Evolutionary conservation across 1,140 invertebrate genomes (phyloP).

Genomic region (Drosophila melanica): DNA sequence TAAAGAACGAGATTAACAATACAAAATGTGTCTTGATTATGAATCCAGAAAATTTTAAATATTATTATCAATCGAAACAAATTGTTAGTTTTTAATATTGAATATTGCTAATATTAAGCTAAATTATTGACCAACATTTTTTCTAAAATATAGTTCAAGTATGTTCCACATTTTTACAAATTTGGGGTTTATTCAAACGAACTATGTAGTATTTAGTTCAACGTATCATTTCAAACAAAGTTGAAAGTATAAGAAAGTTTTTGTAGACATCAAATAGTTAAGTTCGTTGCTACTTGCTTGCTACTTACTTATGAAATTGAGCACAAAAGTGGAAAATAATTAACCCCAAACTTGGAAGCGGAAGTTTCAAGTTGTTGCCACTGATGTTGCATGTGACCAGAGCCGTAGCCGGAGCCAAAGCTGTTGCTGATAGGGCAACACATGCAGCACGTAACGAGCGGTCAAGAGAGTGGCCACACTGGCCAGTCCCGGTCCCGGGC

Average conservation of each 20-base stretch:
- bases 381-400: slow-evolving; percentile 37
- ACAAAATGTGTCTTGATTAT: no score
- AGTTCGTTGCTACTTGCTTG: slow-evolving; percentile 26
- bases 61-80: no score
- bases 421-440: slow-evolving; percentile 48
- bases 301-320: slow-evolving; percentile 49
- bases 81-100: no score
- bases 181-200: no score
- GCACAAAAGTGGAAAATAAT: slow-evolving; percentile 80
- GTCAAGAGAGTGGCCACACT: slow-evolving; percentile 52
- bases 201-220: background rate
- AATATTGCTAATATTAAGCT: no score
- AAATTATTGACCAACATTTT: no score
- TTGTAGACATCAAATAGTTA: slow-evolving; percentile 10
- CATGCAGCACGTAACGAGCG: slow-evolving; percentile 78
- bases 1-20: no score
- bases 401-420: background rate
- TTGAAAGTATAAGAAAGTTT: slow-evolving; percentile 21
- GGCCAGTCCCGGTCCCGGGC: background rate
- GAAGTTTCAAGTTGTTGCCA: slow-evolving; percentile 64
- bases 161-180: no score
- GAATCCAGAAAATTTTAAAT: no score
- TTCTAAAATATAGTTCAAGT: no score
- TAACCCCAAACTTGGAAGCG: slow-evolving; percentile 72
- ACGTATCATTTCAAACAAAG: background rate